phyloP scores from a whole-genome alignment of 2,888 invertebrate species.

The Stenolophus ochropezus region DNA sequence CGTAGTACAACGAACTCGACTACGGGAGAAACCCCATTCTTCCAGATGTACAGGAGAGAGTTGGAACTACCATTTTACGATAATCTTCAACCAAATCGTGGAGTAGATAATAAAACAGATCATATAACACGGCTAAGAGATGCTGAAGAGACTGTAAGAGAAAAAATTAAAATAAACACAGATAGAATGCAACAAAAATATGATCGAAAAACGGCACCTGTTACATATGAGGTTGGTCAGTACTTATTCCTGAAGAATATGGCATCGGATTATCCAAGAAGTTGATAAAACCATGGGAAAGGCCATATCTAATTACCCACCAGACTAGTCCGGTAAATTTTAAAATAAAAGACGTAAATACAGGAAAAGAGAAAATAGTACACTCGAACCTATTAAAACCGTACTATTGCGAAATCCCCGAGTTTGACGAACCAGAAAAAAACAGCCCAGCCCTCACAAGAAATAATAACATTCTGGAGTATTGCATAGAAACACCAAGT shows the following conservation, averaged over 20 bases:
- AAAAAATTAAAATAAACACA: neutral
- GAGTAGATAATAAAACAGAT: neutral
- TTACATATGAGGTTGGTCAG: constrained; percentile 41
- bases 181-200: neutral
- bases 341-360: too few species aligned
- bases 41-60: constrained; percentile 63
- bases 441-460: too few species aligned
- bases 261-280: too few species aligned
- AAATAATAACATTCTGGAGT: too few species aligned
- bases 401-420: too few species aligned
- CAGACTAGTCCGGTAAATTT: too few species aligned
- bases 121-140: neutral
- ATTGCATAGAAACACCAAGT: too few species aligned
- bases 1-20: constrained; percentile 61
- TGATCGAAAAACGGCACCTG: constrained; percentile 8
- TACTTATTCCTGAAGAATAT: neutral
- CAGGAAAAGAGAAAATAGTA: too few species aligned
- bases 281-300: too few species aligned
- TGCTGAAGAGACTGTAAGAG: neutral
- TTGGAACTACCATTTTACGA: constrained; percentile 62
- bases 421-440: too few species aligned
- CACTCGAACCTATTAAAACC: too few species aligned
- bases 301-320: too few species aligned
- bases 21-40: constrained; percentile 63
- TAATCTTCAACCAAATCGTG: neutral